Evolutionary conservation across 2,113 vertebrate genomes (phyloP).

Genomic region (Antennarius striatus): DNA sequence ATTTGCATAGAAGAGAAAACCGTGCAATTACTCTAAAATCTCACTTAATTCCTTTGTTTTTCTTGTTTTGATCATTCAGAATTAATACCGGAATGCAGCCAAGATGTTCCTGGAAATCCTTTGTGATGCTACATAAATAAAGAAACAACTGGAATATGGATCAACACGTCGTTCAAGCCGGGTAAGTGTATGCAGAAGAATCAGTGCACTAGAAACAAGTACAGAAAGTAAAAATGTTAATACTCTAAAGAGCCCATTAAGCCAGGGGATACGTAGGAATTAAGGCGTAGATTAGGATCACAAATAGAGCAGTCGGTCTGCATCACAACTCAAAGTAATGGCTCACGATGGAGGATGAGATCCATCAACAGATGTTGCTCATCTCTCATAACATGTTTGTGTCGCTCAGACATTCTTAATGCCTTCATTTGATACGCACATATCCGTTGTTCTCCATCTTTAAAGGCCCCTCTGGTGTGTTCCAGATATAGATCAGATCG

Average conservation of each 20-base stretch:
- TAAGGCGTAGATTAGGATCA: constrained; percentile 69
- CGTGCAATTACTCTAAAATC: constrained; percentile 13
- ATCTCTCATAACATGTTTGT: constrained; percentile 79
- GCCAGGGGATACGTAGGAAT: constrained; percentile 64
- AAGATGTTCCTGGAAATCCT: constrained; percentile 50
- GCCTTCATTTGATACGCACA: constrained; percentile 66
- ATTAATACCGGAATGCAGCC: constrained; percentile 31
- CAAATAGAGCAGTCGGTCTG: constrained; percentile 51
- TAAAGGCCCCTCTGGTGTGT: constrained; percentile 53
- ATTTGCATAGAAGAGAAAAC: constrained; percentile 17
- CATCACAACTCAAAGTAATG: constrained; percentile 44
- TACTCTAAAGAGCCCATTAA: constrained; percentile 75
- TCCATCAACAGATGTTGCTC: constrained; percentile 75
- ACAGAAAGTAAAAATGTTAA: constrained; percentile 63
- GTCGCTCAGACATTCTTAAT: constrained; percentile 66
- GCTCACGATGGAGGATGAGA: constrained; percentile 55
- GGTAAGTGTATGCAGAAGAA: constrained; percentile 6
- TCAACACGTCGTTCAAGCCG: constrained; percentile 8
- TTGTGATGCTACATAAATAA: constrained; percentile 38
- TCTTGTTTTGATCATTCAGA: constrained; percentile 8
- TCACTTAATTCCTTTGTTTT: constrained; percentile 31
- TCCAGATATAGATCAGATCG: constrained; percentile 68
- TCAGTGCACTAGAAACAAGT: constrained; percentile 43
- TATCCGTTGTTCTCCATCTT: constrained; percentile 57
- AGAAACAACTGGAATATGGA: constrained; percentile 24